Evolutionary conservation across 1,140 invertebrate species (phyloP).

Genomic region (Archegozetes longisetosus): DNA sequence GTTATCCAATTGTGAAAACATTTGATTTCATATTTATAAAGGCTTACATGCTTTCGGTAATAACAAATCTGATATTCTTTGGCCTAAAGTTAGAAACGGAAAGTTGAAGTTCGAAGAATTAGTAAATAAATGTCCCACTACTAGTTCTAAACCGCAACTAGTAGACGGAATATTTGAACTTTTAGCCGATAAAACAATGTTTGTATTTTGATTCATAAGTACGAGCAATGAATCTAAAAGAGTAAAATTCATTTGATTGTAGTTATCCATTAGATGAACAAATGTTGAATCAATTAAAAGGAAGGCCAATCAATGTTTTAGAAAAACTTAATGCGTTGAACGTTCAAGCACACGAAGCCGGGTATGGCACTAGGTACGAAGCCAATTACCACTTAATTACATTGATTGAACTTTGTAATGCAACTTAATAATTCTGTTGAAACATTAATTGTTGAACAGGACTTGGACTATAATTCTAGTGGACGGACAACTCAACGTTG

Average conservation of each 20-base stretch:
- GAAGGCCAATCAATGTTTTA: conserved; percentile 25
- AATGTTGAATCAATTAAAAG: conserved; percentile 26
- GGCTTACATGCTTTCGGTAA: conserved; percentile 44
- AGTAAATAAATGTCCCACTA: conserved; percentile 24
- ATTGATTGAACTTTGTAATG: too few species aligned
- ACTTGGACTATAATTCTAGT: conserved; percentile 49
- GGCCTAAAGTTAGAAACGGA: conserved; percentile 48
- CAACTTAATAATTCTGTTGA: too few species aligned
- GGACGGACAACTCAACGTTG: conserved; percentile 41
- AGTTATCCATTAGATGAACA: conserved; percentile 10
- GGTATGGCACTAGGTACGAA: too few species aligned
- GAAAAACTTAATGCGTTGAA: conserved; percentile 45
- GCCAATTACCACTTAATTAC: too few species aligned
- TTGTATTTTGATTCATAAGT: conserved; percentile 8
- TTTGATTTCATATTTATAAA: too few species aligned
- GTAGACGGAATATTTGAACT: conserved; percentile 42
- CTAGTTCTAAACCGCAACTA: conserved; percentile 32
- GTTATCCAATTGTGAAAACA: too few species aligned
- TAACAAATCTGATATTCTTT: conserved; percentile 38
- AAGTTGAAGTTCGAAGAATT: conserved; percentile 38
- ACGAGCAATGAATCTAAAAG: conserved; percentile 6
- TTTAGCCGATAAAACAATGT: conserved; percentile 39
- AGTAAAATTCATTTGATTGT: background rate
- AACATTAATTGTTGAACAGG: conserved; percentile 9
- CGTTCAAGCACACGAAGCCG: conserved; percentile 45